Evolutionary conservation across 2,888 invertebrate species (phyloP).

Genomic region (Acronicta aceris): DNA sequence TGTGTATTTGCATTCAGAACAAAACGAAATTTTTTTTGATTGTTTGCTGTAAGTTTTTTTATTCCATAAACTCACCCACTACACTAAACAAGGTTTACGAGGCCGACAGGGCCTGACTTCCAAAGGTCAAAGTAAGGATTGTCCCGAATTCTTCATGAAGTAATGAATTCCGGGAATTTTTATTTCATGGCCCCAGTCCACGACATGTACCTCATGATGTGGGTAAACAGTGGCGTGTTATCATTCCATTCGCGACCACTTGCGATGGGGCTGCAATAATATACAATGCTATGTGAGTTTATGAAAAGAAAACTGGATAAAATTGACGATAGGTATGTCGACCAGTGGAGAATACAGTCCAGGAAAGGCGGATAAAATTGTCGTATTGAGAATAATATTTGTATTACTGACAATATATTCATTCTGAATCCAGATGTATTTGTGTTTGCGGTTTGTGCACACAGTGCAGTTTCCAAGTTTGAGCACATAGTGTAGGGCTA

Average conservation of each 20-base stretch:
- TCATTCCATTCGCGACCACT: slow-evolving; percentile 53
- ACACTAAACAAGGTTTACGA: too few relatives aligned
- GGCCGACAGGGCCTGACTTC: too few relatives aligned
- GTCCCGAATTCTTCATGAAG: neutral
- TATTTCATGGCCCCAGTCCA: slow-evolving; percentile 5
- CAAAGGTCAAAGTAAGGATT: too few relatives aligned
- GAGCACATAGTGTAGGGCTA: too few relatives aligned
- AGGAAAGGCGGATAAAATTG: neutral
- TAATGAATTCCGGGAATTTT: neutral
- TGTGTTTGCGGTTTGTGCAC: neutral
- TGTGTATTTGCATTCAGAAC: too few relatives aligned
- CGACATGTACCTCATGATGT: slow-evolving; percentile 37
- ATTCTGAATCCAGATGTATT: neutral
- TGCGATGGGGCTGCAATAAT: slow-evolving; percentile 34
- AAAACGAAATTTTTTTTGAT: too few relatives aligned
- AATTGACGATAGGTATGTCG: slow-evolving; percentile 18
- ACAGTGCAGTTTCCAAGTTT: neutral
- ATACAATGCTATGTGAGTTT: slow-evolving; percentile 47
- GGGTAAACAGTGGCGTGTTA: slow-evolving; percentile 52
- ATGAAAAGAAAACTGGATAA: slow-evolving; percentile 47
- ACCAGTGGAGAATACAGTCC: slow-evolving; percentile 3
- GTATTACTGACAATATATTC: neutral
- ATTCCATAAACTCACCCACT: too few relatives aligned
- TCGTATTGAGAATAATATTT: neutral
- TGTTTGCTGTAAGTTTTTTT: too few relatives aligned